These are phyloP conservation scores for Arremon brunneinucha DNA, from an alignment of 2,797 vertebrate species.

Conservation along the genomic window DNA sequence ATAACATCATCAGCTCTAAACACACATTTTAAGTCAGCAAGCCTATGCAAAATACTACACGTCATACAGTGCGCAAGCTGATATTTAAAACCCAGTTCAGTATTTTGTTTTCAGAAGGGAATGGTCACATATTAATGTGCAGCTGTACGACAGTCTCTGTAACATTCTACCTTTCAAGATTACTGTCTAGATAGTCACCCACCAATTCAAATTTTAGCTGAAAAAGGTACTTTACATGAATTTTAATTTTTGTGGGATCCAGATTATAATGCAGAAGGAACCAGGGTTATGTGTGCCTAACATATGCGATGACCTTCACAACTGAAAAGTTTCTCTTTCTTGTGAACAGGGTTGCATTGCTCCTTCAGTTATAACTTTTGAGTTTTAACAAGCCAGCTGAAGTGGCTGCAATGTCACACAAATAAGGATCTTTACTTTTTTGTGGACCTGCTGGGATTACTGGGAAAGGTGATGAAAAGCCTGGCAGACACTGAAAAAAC, in stretches of 20 bases:
- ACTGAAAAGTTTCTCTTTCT: not conserved
- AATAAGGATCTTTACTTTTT: not conserved
- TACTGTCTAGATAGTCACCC: not conserved
- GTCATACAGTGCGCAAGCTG: not conserved
- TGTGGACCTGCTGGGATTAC: slow-evolving; percentile 12
- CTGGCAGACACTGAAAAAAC: not conserved
- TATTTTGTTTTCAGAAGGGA: not conserved
- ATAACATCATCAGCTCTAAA: not conserved
- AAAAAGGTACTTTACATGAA: not conserved
- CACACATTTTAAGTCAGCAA: not conserved
- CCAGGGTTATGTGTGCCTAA: not conserved
- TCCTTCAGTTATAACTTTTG: not conserved
- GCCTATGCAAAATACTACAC: not conserved
- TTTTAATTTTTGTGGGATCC: not conserved
- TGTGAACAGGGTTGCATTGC: not conserved
- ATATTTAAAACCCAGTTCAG: not conserved
- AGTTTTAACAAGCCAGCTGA: slow-evolving; percentile 6
- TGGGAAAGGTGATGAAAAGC: not conserved
- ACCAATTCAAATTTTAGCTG: not conserved
- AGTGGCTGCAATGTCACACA: not conserved
- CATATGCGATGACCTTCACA: not conserved
- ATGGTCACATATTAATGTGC: not conserved
- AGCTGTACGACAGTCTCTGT: not conserved
- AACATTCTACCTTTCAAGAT: not conserved
- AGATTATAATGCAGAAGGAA: not conserved